These are phyloP conservation scores for Colistium nudipinnis DNA, from an alignment of 2,113 vertebrate genomes.

Conservation along the genomic window DNA sequence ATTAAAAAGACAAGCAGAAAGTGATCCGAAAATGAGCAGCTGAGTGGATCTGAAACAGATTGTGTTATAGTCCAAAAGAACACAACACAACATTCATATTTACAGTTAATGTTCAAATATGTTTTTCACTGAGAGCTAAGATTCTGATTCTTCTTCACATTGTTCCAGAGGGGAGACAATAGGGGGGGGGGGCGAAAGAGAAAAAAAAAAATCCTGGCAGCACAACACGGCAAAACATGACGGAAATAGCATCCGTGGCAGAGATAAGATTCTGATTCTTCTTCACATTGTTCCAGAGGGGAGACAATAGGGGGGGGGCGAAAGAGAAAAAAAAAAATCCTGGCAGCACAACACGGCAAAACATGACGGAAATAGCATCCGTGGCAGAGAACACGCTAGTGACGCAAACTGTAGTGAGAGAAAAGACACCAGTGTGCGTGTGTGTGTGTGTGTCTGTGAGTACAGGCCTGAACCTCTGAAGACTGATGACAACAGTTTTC, in stretches of 20 bases:
- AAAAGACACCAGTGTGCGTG: constrained; percentile 27
- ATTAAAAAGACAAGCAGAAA: constrained; percentile 7
- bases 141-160: constrained; percentile 9
- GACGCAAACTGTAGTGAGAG: constrained; percentile 38
- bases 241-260: constrained; percentile 52
- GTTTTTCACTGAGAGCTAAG: too few relatives aligned
- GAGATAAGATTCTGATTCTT: constrained; percentile 9
- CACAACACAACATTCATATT: too few relatives aligned
- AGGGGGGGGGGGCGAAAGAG: too few relatives aligned
- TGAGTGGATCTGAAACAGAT: constrained; percentile 22
- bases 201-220: constrained; percentile 26
- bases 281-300: constrained; percentile 16
- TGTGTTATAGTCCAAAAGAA: too few relatives aligned
- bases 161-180: constrained; percentile 36
- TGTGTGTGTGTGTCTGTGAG: constrained; percentile 26
- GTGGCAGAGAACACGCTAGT: constrained; percentile 38
- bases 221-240: constrained; percentile 32
- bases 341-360: constrained; percentile 46
- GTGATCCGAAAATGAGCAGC: constrained; percentile 38
- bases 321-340: not conserved
- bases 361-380: constrained; percentile 49
- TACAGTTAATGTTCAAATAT: too few relatives aligned
- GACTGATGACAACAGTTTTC: constrained; percentile 13
- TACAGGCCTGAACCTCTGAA: constrained; percentile 6
- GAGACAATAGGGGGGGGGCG: too few relatives aligned